These are phyloP conservation scores for Epinephelus malabaricus DNA, from an alignment of 2,797 vertebrate species.

Conservation along the genomic window DNA sequence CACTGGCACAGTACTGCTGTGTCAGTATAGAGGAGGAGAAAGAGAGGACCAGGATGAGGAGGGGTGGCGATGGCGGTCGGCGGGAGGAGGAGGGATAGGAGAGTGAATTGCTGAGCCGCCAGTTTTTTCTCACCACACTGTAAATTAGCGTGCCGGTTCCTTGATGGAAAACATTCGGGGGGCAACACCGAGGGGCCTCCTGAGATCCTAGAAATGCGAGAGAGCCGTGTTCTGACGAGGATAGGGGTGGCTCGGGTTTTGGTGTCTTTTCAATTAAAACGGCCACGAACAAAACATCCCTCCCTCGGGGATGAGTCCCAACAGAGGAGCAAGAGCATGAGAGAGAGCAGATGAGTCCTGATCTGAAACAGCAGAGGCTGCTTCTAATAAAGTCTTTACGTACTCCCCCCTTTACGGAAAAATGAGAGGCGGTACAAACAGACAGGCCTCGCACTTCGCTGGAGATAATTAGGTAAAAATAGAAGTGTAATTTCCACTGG, in stretches of 20 bases:
- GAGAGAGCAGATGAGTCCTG: constrained; percentile 56
- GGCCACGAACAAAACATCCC: constrained; percentile 50
- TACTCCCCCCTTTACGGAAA: constrained; percentile 34
- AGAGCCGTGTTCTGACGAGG: constrained; percentile 36
- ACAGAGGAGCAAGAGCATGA: constrained; percentile 50
- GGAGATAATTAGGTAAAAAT: constrained; percentile 73
- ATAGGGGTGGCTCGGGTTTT: constrained; percentile 41
- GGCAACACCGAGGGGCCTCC: constrained; percentile 53
- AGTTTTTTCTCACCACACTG: constrained; percentile 76
- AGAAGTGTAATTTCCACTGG: constrained; percentile 67
- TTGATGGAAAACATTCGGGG: constrained; percentile 80
- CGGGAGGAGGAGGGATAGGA: constrained; percentile 6
- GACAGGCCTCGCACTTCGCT: constrained; percentile 44
- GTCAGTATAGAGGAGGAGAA: constrained; percentile 67
- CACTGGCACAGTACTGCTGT: constrained; percentile 71
- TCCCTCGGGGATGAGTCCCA: constrained; percentile 33
- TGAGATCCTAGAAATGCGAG: constrained; percentile 56
- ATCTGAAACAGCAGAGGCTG: constrained; percentile 51
- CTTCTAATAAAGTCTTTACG: constrained; percentile 61
- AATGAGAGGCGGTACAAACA: constrained; percentile 47
- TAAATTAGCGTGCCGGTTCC: constrained; percentile 74
- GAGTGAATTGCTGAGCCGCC: constrained; percentile 69
- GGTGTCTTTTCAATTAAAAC: constrained; percentile 67
- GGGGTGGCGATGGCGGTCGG: constrained; percentile 36
- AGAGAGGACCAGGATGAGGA: constrained; percentile 10